Base-by-base conservation (phyloP, 2,797 vertebrate genomes). In the Nasua narica region DNA sequence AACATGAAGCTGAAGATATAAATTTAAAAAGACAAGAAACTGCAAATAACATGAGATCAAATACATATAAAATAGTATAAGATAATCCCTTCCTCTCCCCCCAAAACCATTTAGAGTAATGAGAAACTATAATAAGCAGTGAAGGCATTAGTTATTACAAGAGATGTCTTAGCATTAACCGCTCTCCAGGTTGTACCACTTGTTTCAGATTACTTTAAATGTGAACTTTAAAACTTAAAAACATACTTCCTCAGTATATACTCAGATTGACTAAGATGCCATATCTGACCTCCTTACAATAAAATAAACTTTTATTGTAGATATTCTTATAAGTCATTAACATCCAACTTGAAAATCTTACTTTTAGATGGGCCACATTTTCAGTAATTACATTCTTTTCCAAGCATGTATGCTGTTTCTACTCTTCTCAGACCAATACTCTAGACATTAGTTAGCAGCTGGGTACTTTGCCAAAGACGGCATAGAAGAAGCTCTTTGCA, bases 351-450 rank as follows among this genome's bases (percentile, higher is more conserved):
- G 8, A 92, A 83, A 37, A 35, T 60, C 14, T 70, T 40, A 25
- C 58, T 78, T 87, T 83, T 35, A 69, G 43, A 40, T 60, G 40
- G 12, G n/a, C 5, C 46, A 11, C 14, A 29, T 29, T 67, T 72
- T 77, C 56, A 37, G 27, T 43, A 40, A 89, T 40, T 37, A 0
- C 3, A 11, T 58, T 56, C 2, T 25, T 15, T 84, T 70, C 13
- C 19, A 25, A 65, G 2, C 16, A 40, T 12, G 12, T 46, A 40
- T 4, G 32, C 10, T 77, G 6, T 70, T 89, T 82, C 25, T 19
- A 25, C 14, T 84, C 19, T 0, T 72, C 13, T 12, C 32, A 29
- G 37, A 7, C 1, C 16, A 29, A 19, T 8, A 32, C 5, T 2
- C 7, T 35, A 35, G 5, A 84, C 3, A 0, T n/a, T 50, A 56